Percentiles rank a stretch among this genome's conserved stretches.
Conservation (phyloP, 1,140 invertebrate species). For the Spodoptera litura region DNA sequence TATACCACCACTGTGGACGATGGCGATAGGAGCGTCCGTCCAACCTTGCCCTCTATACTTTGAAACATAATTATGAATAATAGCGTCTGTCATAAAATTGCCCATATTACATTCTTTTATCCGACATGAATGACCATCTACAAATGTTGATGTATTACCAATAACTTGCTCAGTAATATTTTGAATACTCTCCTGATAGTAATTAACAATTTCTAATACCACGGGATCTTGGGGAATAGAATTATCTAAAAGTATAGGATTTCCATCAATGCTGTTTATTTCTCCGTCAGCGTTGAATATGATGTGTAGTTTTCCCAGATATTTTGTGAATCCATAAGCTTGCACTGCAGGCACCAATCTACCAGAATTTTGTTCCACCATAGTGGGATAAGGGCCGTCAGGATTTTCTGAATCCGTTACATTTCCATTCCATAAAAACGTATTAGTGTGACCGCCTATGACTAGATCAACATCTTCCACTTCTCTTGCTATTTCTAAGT, state of each 20-base stretch:
- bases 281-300: constrained; percentile 92
- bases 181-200: constrained; percentile 87
- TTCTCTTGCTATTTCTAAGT: constrained; percentile 91
- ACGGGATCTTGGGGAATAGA: constrained; percentile 88
- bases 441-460: constrained; percentile 95
- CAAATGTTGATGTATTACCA: constrained; percentile 89
- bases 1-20: constrained; percentile 91
- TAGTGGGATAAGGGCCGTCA: constrained; percentile 91
- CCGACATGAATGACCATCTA: constrained; percentile 90
- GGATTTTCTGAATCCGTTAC: constrained; percentile 89
- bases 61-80: constrained; percentile 80
- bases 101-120: constrained; percentile 94
- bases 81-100: constrained; percentile 92
- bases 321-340: constrained; percentile 96
- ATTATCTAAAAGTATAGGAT: constrained; percentile 92
- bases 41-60: constrained; percentile 85
- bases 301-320: constrained; percentile 92
- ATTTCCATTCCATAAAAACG: constrained; percentile 92
- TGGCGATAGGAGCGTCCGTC: constrained; percentile 91
- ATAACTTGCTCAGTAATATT: constrained; percentile 86
- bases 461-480: constrained; percentile 94
- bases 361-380: constrained; percentile 90
- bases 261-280: constrained; percentile 89
- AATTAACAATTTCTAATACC: constrained; percentile 88
- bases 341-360: constrained; percentile 94